These are phyloP conservation scores for Mola mola DNA, from an alignment of 2,113 vertebrate genomes.

Conservation along the genomic window DNA sequence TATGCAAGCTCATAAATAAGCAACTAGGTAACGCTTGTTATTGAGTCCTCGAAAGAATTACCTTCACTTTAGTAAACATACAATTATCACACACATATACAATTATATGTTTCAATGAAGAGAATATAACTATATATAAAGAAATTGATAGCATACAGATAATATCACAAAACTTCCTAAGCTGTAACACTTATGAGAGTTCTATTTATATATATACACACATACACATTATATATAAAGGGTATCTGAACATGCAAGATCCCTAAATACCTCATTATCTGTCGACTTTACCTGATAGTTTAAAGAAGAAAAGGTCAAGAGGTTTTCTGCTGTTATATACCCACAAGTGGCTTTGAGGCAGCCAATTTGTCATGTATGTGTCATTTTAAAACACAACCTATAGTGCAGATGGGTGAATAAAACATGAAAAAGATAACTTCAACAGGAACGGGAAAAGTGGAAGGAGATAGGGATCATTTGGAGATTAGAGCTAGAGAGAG, in stretches of 20 bases:
- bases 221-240: no score
- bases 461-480: conserved; percentile 30
- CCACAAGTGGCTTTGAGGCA: conserved; percentile 22
- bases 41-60: no score
- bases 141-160: no score
- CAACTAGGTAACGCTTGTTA: no score
- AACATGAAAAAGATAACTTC: conserved; percentile 64
- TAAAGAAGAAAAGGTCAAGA: conserved; percentile 32
- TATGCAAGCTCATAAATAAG: no score
- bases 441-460: conserved; percentile 39
- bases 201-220: no score
- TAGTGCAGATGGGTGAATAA: conserved; percentile 47
- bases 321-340: conserved; percentile 12
- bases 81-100: no score
- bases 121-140: no score
- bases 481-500: conserved; percentile 46
- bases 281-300: neutral
- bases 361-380: conserved; percentile 31
- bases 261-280: conserved; percentile 13
- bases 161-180: no score
- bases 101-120: no score
- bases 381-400: conserved; percentile 40
- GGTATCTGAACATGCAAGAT: conserved; percentile 3
- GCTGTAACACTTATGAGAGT: no score
- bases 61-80: no score